Evolutionary conservation across 2,888 invertebrate genomes (phyloP).

Genomic region (Aradus depressus): DNA sequence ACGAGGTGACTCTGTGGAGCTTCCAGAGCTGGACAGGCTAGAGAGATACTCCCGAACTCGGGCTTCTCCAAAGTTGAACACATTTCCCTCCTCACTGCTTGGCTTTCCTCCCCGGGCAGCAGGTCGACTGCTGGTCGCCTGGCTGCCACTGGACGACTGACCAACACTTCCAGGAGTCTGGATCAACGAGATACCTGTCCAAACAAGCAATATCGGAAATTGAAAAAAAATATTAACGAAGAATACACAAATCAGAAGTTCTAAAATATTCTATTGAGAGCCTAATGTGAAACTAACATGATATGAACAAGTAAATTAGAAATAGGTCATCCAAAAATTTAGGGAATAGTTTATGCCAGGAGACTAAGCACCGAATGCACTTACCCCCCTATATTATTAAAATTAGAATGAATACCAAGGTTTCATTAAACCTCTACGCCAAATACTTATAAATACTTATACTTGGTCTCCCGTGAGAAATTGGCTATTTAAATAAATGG

Average conservation of each 20-base stretch:
- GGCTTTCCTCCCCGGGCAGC: constrained; percentile 28
- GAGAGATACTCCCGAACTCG: constrained; percentile 42
- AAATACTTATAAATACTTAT: no score
- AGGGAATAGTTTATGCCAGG: no score
- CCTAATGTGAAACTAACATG: no score
- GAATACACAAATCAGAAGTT: no score
- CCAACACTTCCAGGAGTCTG: constrained; percentile 31
- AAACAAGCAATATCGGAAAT: not conserved
- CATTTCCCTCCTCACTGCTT: constrained; percentile 35
- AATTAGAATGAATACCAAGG: no score
- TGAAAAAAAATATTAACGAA: not conserved
- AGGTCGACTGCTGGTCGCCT: constrained; percentile 18
- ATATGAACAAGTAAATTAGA: not conserved
- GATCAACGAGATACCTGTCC: constrained; percentile 33
- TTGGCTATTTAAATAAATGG: no score
- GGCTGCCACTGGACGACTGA: constrained; percentile 18
- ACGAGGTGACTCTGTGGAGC: not conserved
- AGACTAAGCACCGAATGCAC: no score
- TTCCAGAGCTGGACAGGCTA: constrained; percentile 39
- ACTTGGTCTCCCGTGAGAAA: no score
- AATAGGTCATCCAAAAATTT: not conserved
- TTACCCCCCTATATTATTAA: no score
- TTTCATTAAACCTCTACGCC: no score
- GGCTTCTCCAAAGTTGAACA: constrained; percentile 41
- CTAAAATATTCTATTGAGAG: no score